These are phyloP conservation scores for Sarcophaga bullata DNA, from an alignment of 1,140 invertebrate genomes.

Conservation along the genomic window DNA sequence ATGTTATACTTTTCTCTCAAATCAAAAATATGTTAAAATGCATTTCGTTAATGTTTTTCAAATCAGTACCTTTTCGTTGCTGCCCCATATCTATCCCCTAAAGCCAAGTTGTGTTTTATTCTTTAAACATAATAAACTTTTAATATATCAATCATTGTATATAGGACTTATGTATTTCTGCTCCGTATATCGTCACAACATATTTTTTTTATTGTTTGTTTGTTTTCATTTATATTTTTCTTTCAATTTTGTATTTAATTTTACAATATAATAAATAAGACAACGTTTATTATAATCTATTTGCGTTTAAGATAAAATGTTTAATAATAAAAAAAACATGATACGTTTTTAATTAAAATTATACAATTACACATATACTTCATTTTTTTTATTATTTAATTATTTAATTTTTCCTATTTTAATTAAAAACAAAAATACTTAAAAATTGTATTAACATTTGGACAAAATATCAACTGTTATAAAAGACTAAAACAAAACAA, in stretches of 20 bases:
- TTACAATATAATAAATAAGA: neutral
- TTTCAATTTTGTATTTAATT: neutral
- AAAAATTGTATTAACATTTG: slow-evolving; percentile 23
- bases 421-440: neutral
- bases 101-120: too few relatives aligned
- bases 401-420: too few relatives aligned
- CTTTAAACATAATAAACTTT: too few relatives aligned
- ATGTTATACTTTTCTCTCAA: neutral
- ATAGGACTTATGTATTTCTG: slow-evolving; percentile 5
- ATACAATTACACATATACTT: too few relatives aligned
- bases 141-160: slow-evolving; percentile 22
- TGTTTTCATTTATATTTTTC: neutral
- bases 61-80: neutral
- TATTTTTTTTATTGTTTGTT: neutral
- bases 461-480: slow-evolving; percentile 9
- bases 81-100: neutral
- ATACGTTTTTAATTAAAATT: neutral
- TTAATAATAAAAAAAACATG: neutral
- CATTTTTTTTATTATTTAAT: too few relatives aligned
- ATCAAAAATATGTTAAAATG: neutral
- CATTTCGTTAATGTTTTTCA: neutral
- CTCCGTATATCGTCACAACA: neutral
- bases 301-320: neutral
- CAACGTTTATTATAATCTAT: neutral
- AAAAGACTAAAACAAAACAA: neutral